Base-by-base conservation (phyloP, 1,140 invertebrate genomes). In the Gyrodactylus salaris region DNA sequence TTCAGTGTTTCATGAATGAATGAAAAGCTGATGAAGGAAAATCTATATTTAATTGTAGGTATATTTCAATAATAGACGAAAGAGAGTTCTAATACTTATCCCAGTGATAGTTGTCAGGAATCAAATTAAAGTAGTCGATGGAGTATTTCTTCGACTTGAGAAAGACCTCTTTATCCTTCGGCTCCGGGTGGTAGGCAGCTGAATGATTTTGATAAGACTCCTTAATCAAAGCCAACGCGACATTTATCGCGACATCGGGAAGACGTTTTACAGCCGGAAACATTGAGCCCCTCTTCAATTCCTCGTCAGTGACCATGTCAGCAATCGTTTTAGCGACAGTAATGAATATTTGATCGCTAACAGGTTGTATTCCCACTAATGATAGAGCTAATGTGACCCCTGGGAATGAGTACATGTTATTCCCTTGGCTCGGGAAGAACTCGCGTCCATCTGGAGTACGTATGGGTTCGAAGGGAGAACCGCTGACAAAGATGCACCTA, bases 401-500 rank as follows among this genome's bases (percentile, higher is more conserved):
- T 21, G 80, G 80, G 76, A 81, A 81, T 24, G 81, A 79, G 76
- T 81, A 81, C 26, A 79, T 78, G 76, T 81, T 81, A 75, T 81
- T 81, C 0, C 80, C 80, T 75, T 81, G 80, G 0, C 80, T 79
- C 1, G 80, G 79, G 73, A 76, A 25, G 34, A 76, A 78, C 1
- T 75, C 78, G 78, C 88, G 87, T 69, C 78, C 76, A 2, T 78
- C 79, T 73, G 79, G 77, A 7, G 75, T 34, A 1, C 74, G 76
- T 22, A 79, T 78, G 7, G 78, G 75, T 20, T 77, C 72, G 74
- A 81, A 81, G 20, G 80, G 80, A 76, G 77, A 79, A 1, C 91
- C 91, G 20, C 88, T 90, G 0, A 89, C 88, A 81, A 92, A 95
- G 75, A 95, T 85, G 76, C 86, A 88, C 69, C 86, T 85, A 69